Conservation (phyloP, 2,113 vertebrate species). For the Macquaria australasica region DNA sequence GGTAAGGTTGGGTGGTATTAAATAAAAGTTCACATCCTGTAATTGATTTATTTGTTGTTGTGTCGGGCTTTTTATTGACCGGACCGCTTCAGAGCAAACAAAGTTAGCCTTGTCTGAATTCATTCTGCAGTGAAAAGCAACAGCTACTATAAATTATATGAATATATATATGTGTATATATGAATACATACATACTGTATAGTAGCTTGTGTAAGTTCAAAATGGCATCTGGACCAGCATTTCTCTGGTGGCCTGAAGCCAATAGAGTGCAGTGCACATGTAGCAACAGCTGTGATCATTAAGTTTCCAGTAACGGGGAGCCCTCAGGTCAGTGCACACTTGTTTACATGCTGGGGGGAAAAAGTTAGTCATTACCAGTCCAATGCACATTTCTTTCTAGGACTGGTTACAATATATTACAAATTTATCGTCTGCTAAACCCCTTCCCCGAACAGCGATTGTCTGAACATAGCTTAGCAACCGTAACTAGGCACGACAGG, state of each 20-base stretch:
- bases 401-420: slow-evolving; percentile 4
- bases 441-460: too few species aligned
- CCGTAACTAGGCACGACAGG: background rate
- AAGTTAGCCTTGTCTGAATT: slow-evolving; percentile 38
- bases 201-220: slow-evolving; percentile 16
- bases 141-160: background rate
- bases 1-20: slow-evolving; percentile 38
- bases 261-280: slow-evolving; percentile 24
- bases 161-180: too few species aligned
- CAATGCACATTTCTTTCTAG: background rate
- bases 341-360: slow-evolving; percentile 21
- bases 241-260: slow-evolving; percentile 43
- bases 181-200: slow-evolving; percentile 12
- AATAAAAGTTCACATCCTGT: slow-evolving; percentile 63
- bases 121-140: slow-evolving; percentile 42
- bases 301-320: slow-evolving; percentile 37
- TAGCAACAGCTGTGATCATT: slow-evolving; percentile 60
- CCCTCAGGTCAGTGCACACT: slow-evolving; percentile 32
- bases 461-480: background rate
- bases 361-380: slow-evolving; percentile 1
- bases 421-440: background rate
- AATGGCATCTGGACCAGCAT: slow-evolving; percentile 33
- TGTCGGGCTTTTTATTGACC: slow-evolving; percentile 60
- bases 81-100: slow-evolving; percentile 42
- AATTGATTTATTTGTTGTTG: slow-evolving; percentile 69